phyloP scores from a whole-genome alignment of 2,797 vertebrate genomes.

The Acrocephalus scirpaceus region DNA sequence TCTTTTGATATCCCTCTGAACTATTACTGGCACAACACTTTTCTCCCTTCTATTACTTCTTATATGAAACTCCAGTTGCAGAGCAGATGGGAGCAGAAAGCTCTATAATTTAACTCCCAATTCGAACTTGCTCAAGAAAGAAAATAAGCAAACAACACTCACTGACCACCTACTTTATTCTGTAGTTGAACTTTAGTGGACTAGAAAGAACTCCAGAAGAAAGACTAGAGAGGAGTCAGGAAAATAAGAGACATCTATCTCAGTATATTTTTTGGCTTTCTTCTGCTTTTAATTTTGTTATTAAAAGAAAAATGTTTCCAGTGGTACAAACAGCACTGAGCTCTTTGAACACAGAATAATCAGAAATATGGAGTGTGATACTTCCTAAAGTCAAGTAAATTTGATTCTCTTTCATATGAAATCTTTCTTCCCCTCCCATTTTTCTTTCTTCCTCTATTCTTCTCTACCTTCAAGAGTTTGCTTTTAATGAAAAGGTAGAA shows the following conservation, averaged over 20 bases:
- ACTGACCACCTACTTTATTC: neutral
- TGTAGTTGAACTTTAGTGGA: neutral
- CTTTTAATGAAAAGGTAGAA: slow-evolving; percentile 17
- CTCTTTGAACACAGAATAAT: neutral
- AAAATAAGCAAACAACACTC: neutral
- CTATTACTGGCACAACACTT: accelerated
- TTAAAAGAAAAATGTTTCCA: neutral
- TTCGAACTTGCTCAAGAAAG: neutral
- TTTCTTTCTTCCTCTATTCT: neutral
- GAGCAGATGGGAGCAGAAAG: neutral
- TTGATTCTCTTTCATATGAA: neutral
- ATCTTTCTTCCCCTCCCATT: neutral
- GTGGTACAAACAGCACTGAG: neutral
- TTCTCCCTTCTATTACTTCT: neutral
- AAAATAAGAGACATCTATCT: neutral
- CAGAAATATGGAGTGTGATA: neutral
- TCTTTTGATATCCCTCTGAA: neutral
- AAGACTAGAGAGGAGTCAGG: neutral
- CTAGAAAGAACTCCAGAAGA: neutral
- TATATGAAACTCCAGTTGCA: neutral
- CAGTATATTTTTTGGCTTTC: neutral
- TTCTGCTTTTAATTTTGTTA: neutral
- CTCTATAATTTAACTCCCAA: neutral
- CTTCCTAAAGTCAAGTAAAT: neutral
- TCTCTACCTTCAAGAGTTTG: neutral